A percentile compares a stretch with the other conserved stretches of the same genome.
Conservation (phyloP, 2,797 vertebrate species). For the Dicrostonyx torquatus region DNA sequence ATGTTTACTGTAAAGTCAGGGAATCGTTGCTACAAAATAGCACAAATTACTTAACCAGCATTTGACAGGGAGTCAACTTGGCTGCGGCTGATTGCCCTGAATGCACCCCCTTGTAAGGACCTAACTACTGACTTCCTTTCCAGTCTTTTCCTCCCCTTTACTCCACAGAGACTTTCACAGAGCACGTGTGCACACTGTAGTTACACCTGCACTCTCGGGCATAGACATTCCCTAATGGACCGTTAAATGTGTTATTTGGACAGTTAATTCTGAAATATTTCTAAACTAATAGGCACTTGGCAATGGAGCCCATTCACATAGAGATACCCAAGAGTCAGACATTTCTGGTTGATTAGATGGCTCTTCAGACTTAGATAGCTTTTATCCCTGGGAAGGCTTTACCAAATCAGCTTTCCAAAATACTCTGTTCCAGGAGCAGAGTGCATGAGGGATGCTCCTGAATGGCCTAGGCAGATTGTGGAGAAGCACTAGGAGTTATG, state of each 20-base stretch:
- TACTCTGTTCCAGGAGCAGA: neutral
- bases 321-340: slow-evolving; percentile 10
- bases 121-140: neutral
- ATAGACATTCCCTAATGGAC: slow-evolving; percentile 15
- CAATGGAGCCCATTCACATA: neutral
- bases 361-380: slow-evolving; percentile 14
- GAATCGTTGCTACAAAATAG: neutral
- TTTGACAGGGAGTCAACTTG: neutral
- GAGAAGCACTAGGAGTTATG: neutral
- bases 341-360: neutral
- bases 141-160: neutral
- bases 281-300: slow-evolving; percentile 63
- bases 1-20: neutral
- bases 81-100: neutral
- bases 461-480: neutral
- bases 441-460: fast-evolving
- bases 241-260: slow-evolving; percentile 53
- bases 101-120: neutral
- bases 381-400: neutral
- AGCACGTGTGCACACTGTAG: neutral
- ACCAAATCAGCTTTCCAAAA: slow-evolving; percentile 14
- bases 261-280: slow-evolving; percentile 69
- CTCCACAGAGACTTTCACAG: neutral
- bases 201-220: slow-evolving; percentile 13
- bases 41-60: neutral